These are phyloP conservation scores for Tetanocera ferruginea DNA, from an alignment of 2,888 invertebrate genomes.

Conservation along the genomic window DNA sequence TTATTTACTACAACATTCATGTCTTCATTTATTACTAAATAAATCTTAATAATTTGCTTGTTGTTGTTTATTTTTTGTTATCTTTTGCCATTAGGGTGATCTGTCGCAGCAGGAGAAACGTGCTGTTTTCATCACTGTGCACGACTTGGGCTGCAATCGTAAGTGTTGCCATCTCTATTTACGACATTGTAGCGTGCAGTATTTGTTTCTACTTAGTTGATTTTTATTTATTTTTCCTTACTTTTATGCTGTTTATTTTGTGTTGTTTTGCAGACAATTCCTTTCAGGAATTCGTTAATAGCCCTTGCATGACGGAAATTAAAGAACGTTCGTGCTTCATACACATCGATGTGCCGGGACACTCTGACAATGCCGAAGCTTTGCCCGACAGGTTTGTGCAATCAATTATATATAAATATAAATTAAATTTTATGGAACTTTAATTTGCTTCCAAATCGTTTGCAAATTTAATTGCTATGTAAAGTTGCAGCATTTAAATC, in stretches of 20 bases:
- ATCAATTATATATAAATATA: too few species aligned
- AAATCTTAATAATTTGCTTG: neutral
- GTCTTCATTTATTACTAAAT: neutral
- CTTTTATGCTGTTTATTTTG: neutral
- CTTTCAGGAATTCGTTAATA: slow-evolving; percentile 85
- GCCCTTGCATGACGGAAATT: slow-evolving; percentile 87
- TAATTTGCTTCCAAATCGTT: too few species aligned
- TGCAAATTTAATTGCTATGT: too few species aligned
- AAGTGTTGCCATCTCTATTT: slow-evolving; percentile 64
- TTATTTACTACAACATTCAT: slow-evolving; percentile 6
- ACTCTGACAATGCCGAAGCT: slow-evolving; percentile 85
- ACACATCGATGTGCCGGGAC: slow-evolving; percentile 88
- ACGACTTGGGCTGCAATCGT: slow-evolving; percentile 89
- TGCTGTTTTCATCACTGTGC: slow-evolving; percentile 89
- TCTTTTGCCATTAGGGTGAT: slow-evolving; percentile 79
- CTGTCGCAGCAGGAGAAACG: slow-evolving; percentile 83
- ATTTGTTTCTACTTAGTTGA: slow-evolving; percentile 3
- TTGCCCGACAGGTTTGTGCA: slow-evolving; percentile 80
- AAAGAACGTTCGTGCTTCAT: slow-evolving; percentile 88
- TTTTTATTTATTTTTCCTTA: neutral
- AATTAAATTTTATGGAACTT: too few species aligned
- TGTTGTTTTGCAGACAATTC: slow-evolving; percentile 76
- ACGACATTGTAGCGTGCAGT: neutral
- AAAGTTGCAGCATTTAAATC: too few species aligned
- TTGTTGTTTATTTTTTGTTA: neutral